Conservation (phyloP, 2,888 invertebrate species). For the Auanema freiburgensis region DNA sequence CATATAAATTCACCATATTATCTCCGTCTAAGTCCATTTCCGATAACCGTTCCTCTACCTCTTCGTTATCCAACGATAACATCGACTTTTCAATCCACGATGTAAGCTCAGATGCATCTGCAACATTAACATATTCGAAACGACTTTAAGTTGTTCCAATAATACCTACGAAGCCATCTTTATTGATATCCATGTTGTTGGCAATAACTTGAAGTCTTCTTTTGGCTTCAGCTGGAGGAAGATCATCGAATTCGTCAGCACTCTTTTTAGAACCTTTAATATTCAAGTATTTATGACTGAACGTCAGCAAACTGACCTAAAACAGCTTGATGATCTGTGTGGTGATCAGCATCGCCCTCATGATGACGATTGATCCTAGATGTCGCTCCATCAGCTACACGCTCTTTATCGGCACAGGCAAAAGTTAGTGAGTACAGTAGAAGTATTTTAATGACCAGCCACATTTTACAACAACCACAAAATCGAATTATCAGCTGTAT, state of each 20-base stretch:
- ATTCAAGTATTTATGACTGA: neutral
- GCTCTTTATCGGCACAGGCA: constrained; percentile 29
- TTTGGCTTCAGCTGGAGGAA: constrained; percentile 84
- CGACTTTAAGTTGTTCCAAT: constrained; percentile 56
- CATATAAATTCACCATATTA: constrained; percentile 3
- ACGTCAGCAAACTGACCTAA: constrained; percentile 24
- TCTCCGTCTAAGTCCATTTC: constrained; percentile 73
- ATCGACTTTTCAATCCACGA: constrained; percentile 92
- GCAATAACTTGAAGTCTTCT: constrained; percentile 77
- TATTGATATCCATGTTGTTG: constrained; percentile 83
- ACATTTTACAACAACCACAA: no score
- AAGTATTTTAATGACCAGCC: neutral
- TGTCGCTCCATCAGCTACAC: constrained; percentile 26
- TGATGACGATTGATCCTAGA: constrained; percentile 20
- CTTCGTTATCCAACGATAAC: constrained; percentile 69
- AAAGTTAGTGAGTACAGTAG: constrained; percentile 9
- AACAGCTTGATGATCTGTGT: constrained; percentile 46
- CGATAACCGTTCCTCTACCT: constrained; percentile 65
- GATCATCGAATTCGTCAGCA: constrained; percentile 86
- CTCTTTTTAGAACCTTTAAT: constrained; percentile 79
- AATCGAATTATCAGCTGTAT: no score
- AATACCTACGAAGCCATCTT: constrained; percentile 78
- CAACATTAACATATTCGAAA: constrained; percentile 3
- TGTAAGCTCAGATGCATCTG: constrained; percentile 74
- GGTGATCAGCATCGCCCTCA: constrained; percentile 21